phyloP scores from a whole-genome alignment of 2,797 vertebrate genomes.

The Sebastes vulpes region DNA sequence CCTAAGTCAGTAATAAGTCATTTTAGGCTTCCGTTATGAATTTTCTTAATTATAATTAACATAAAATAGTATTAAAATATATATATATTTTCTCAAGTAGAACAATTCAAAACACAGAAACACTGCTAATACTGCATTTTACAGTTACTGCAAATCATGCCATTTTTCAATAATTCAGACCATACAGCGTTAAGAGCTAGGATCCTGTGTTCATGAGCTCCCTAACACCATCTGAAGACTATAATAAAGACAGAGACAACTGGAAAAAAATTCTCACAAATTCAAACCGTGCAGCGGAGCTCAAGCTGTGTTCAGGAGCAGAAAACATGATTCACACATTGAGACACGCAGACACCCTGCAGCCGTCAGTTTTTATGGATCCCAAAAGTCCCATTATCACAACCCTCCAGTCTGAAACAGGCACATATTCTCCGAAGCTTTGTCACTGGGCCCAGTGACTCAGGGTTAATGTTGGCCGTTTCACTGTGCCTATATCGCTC shows the following conservation, averaged over 20 bases:
- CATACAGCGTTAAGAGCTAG: neutral
- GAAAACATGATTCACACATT: conserved; percentile 78
- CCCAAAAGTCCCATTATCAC: conserved; percentile 74
- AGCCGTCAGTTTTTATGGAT: conserved; percentile 74
- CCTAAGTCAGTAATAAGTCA: no score
- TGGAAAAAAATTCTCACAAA: conserved; percentile 46
- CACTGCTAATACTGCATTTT: neutral
- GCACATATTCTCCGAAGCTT: conserved; percentile 39
- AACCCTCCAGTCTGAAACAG: conserved; percentile 48
- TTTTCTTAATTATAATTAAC: neutral
- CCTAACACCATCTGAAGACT: conserved; percentile 19
- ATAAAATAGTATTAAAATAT: neutral
- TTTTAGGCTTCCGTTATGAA: neutral
- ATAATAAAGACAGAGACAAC: conserved; percentile 42
- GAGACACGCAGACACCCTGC: conserved; percentile 63
- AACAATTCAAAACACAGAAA: neutral
- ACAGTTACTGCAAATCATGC: neutral
- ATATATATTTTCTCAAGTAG: neutral
- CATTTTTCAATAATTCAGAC: conserved; percentile 1
- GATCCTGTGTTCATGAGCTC: conserved; percentile 13
- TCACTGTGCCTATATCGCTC: conserved; percentile 15
- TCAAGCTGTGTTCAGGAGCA: conserved; percentile 63
- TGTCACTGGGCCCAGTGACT: conserved; percentile 44
- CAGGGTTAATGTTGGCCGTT: conserved; percentile 23
- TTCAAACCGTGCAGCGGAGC: conserved; percentile 30